phyloP scores from a whole-genome alignment of 2,888 invertebrate genomes.

The Ceramica pisi region DNA sequence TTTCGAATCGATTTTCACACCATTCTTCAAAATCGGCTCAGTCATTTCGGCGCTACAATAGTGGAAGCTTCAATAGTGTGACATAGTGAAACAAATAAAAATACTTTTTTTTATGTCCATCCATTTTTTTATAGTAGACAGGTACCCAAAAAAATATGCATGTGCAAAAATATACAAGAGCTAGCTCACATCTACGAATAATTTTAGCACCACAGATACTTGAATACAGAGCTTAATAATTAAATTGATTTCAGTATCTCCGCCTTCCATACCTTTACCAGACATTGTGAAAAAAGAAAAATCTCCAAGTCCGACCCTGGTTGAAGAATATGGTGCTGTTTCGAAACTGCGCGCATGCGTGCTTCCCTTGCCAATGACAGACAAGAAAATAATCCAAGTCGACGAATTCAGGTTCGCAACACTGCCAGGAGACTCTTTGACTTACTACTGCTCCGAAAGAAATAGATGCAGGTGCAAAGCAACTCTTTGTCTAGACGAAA shows the following conservation, averaged over 20 bases:
- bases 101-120: background rate
- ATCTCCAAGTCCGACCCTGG: background rate
- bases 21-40: too few relatives aligned
- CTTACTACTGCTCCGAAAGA: conserved; percentile 35
- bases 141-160: background rate
- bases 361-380: conserved; percentile 9
- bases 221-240: background rate
- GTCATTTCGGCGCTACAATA: too few relatives aligned
- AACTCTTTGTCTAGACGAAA: conserved; percentile 34
- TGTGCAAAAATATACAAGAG: background rate
- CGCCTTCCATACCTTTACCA: background rate
- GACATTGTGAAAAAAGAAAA: background rate
- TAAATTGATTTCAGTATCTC: background rate
- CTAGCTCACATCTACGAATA: background rate
- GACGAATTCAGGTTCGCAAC: conserved; percentile 34
- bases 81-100: background rate
- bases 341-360: background rate
- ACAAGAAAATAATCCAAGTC: conserved; percentile 35
- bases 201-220: background rate
- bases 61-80: background rate
- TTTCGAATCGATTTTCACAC: too few relatives aligned
- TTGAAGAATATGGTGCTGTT: background rate
- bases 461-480: conserved; percentile 31
- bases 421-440: background rate
- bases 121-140: background rate